Percentiles rank a stretch among this genome's conserved stretches.
These are phyloP conservation scores for Bursaphelenchus okinawaensis DNA, from an alignment of 2,888 invertebrate genomes.

Conservation along the genomic window DNA sequence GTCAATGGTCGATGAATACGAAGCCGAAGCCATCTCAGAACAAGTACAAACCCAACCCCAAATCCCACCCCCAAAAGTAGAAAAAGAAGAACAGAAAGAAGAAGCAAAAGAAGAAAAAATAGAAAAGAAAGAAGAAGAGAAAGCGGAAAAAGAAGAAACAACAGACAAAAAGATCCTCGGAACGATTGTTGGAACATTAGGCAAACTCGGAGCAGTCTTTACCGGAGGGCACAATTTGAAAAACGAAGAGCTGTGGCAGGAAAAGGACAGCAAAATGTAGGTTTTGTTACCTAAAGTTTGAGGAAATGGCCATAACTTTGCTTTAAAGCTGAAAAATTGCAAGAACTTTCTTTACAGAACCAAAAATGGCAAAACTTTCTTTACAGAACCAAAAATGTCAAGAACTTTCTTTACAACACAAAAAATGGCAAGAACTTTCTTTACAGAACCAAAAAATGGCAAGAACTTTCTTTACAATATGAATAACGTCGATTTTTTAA, in stretches of 20 bases:
- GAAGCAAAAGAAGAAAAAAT: conserved; percentile 1
- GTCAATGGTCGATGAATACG: conserved; percentile 63
- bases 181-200: conserved; percentile 7
- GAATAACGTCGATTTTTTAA: too few relatives aligned
- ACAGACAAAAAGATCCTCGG: background rate
- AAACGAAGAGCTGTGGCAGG: background rate
- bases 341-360: background rate
- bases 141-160: background rate
- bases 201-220: conserved; percentile 6
- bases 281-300: background rate
- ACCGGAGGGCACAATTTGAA: background rate
- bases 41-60: background rate
- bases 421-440: too few relatives aligned
- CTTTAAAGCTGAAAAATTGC: too few relatives aligned
- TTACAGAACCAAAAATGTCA: too few relatives aligned
- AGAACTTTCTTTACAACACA: too few relatives aligned
- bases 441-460: too few relatives aligned
- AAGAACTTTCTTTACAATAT: too few relatives aligned
- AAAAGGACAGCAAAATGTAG: too few relatives aligned
- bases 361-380: background rate
- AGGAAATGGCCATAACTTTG: too few relatives aligned
- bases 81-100: conserved; percentile 10
- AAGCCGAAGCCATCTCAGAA: conserved; percentile 41
- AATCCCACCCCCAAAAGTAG: conserved; percentile 8
- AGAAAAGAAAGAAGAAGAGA: background rate